phyloP scores from a whole-genome alignment of 2,888 invertebrate species.

The Heliconius sara region DNA sequence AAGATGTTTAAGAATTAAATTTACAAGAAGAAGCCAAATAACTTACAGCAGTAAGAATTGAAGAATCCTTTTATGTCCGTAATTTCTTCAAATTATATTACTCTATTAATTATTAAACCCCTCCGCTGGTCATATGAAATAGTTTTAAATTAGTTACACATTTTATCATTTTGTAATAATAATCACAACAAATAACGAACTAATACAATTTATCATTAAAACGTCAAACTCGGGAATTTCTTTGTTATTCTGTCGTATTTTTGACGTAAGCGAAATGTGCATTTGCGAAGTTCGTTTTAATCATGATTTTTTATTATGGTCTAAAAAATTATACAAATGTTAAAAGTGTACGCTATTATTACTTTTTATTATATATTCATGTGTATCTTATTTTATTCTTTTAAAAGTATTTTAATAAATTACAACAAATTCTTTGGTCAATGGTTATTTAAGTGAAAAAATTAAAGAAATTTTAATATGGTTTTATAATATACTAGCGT shows the following conservation, averaged over 20 bases:
- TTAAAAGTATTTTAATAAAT: too few species aligned
- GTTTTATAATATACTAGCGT: too few species aligned
- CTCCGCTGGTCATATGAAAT: neutral
- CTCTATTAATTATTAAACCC: neutral
- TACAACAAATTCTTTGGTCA: too few species aligned
- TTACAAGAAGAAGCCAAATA: conserved; percentile 5
- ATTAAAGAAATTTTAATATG: too few species aligned
- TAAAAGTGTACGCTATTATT: neutral
- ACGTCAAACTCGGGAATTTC: conserved; percentile 24
- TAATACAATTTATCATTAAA: conserved; percentile 15
- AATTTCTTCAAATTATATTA: neutral
- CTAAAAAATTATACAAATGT: neutral
- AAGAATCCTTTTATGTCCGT: conserved; percentile 1
- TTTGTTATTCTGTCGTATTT: conserved; percentile 26
- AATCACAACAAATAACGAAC: conserved; percentile 29
- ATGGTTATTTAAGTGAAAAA: too few species aligned
- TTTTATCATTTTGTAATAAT: conserved; percentile 19
- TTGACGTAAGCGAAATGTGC: conserved; percentile 1
- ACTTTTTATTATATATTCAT: neutral
- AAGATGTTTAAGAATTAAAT: conserved; percentile 4
- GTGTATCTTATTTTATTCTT: too few species aligned
- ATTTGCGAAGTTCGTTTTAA: neutral
- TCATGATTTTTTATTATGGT: neutral
- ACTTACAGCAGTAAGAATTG: conserved; percentile 12
- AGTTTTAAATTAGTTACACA: neutral